These are phyloP conservation scores for Harpagifer antarcticus DNA, from an alignment of 2,797 vertebrate species.

Conservation along the genomic window DNA sequence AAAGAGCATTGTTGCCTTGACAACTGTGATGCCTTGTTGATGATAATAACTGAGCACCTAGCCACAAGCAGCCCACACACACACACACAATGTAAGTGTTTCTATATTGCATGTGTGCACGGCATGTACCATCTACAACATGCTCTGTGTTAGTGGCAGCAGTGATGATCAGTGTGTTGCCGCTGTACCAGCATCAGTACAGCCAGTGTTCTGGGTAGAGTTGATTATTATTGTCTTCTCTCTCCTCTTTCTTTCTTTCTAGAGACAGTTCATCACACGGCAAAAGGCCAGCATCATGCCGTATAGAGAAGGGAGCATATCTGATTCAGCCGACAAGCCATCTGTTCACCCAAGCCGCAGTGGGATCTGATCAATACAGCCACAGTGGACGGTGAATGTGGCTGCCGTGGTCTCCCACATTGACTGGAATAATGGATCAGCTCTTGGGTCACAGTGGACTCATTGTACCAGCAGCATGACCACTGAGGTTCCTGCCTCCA, in stretches of 20 bases:
- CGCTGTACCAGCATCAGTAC: constrained; percentile 15
- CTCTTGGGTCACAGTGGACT: constrained; percentile 76
- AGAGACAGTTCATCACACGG: constrained; percentile 43
- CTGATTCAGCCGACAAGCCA: constrained; percentile 69
- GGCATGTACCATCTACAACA: neutral
- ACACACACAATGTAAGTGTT: constrained; percentile 5
- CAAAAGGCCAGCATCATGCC: constrained; percentile 25
- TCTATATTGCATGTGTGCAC: constrained; percentile 18
- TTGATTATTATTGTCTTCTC: constrained; percentile 26
- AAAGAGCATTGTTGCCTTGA: constrained; percentile 83
- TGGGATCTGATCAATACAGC: constrained; percentile 80
- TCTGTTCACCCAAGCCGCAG: constrained; percentile 76
- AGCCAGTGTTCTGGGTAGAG: neutral
- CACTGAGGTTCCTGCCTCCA: constrained; percentile 73
- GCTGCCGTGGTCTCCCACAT: constrained; percentile 73
- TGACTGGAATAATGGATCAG: constrained; percentile 82
- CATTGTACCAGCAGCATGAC: constrained; percentile 79
- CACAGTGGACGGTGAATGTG: constrained; percentile 51
- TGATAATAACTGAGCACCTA: constrained; percentile 72
- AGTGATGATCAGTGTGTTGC: constrained; percentile 2
- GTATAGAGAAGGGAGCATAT: constrained; percentile 40
- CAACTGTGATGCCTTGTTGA: constrained; percentile 83
- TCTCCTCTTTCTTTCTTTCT: constrained; percentile 18
- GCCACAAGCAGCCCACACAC: constrained; percentile 44
- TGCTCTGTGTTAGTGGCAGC: neutral